Conservation (phyloP, 2,797 vertebrate genomes). For the Karalla daura region DNA sequence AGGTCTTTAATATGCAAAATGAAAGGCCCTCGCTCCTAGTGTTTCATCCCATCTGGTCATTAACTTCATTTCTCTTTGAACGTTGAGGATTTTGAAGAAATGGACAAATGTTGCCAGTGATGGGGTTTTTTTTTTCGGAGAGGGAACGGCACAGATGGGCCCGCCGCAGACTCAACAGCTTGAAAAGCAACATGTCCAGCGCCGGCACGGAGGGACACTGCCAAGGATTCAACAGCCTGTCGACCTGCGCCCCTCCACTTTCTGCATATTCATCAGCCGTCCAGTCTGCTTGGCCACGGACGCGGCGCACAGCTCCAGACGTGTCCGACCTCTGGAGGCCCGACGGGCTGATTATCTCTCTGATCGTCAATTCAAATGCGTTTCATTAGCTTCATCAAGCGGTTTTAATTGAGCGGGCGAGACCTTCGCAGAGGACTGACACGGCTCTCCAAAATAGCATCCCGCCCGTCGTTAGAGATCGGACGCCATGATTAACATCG, state of each 20-base stretch:
- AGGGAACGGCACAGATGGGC: constrained; percentile 79
- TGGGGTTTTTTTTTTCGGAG: constrained; percentile 56
- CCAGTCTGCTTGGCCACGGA: constrained; percentile 12
- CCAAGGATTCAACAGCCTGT: constrained; percentile 76
- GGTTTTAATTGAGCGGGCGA: constrained; percentile 31
- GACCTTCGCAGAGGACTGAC: constrained; percentile 27
- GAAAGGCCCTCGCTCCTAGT: constrained; percentile 17
- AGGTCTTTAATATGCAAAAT: constrained; percentile 54
- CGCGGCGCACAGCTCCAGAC: constrained; percentile 18
- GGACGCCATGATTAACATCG: constrained; percentile 8
- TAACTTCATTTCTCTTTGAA: constrained; percentile 37
- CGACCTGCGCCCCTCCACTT: constrained; percentile 63
- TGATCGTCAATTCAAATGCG: constrained; percentile 21
- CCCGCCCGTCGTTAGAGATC: constrained; percentile 30
- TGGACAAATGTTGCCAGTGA: constrained; percentile 41
- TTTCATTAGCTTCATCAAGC: constrained; percentile 28
- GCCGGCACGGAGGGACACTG: constrained; percentile 55
- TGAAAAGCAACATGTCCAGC: constrained; percentile 82
- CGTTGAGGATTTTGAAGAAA: constrained; percentile 51
- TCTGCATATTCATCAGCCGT: constrained; percentile 61
- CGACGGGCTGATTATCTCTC: constrained; percentile 16
- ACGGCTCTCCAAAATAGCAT: constrained; percentile 25
- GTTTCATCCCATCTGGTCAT: constrained; percentile 58
- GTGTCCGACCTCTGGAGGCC: constrained; percentile 22
- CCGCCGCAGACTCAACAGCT: constrained; percentile 80